Evolutionary conservation across 2,797 vertebrate genomes (phyloP), one percentile per base, ranked within the genome.

Genomic region (Rhinella marina): DNA sequence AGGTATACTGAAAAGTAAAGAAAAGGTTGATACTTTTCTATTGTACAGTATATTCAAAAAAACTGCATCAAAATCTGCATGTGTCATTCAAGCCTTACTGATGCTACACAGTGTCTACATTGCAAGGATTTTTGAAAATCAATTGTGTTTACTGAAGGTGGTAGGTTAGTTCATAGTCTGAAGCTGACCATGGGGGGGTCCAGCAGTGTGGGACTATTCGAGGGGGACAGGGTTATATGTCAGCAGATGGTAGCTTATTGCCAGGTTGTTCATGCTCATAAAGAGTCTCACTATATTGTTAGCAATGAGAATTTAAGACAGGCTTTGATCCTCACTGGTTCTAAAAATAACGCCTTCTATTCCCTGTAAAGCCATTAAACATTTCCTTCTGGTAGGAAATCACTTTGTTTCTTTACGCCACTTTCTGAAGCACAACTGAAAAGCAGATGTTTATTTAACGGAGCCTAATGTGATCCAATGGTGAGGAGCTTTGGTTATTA

Each of bases 311-410:
- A 94, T 93, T 92, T 85, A 90, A 92, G 86, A 61, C 90, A 92
- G 88, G 90, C 92, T 93, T 95, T 94, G 94, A 96, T 95, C 93
- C 82, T 90, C 86, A 87, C 92, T 91, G 82, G 90, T 91, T 92
- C 95, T 96, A 96, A 97, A 96, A 95, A 96, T 95, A 95, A 86
- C 81, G 90, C 87, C 92, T 88, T 85, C 92, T 91, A 89, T 89
- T 92, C 90, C 87, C 90, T 91, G 86, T 79, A 91, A 78, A 94
- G 93, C 91, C 91, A 92, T 91, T 95, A 95, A 96, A 94, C 90
- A 95, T 95, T 96, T 96, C 94, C 93, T 95, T 93, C 94, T 94
- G 91, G 90, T 94, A 93, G 92, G 93, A 96, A 95, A 92, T 92
- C 92, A 92, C 89, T 91, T 91, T 90, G 66, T 56, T 84, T 92